Conservation (phyloP, 1,140 invertebrate species). For the Heterodera schachtii region DNA sequence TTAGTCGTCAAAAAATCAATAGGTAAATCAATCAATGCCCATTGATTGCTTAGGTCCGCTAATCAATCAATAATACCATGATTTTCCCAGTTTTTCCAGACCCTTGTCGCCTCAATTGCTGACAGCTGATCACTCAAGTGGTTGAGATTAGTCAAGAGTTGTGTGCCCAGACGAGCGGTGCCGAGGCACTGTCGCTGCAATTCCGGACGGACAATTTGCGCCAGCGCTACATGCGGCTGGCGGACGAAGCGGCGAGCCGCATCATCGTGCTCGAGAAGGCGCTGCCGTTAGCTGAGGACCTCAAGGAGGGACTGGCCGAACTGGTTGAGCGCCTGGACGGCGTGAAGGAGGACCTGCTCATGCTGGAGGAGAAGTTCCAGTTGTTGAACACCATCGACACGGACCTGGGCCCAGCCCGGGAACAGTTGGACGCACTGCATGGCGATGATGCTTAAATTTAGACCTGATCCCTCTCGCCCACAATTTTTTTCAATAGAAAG, state of each 20-base stretch:
- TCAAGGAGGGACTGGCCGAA: conserved; percentile 58
- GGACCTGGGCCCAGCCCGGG: conserved; percentile 79
- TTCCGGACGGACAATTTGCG: conserved; percentile 88
- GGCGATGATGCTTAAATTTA: conserved; percentile 63
- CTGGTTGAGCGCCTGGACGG: conserved; percentile 84
- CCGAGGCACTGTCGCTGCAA: conserved; percentile 85
- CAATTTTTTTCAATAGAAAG: too few species aligned
- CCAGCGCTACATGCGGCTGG: conserved; percentile 73
- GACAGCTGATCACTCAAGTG: conserved; percentile 83
- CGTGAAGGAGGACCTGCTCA: conserved; percentile 79
- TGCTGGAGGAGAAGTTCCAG: conserved; percentile 62
- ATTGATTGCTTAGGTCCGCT: too few species aligned
- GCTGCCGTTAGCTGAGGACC: conserved; percentile 50
- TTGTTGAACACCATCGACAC: conserved; percentile 75
- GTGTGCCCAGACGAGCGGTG: conserved; percentile 86
- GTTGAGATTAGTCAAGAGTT: conserved; percentile 84
- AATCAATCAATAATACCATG: too few species aligned
- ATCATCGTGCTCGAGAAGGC: conserved; percentile 54
- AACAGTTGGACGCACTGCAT: conserved; percentile 85
- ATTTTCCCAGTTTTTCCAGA: conserved; percentile 67
- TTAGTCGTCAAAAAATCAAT: too few species aligned
- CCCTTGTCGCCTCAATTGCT: conserved; percentile 86
- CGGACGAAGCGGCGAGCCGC: conserved; percentile 36
- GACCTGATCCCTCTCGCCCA: too few species aligned
- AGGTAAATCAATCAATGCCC: too few species aligned